These are phyloP conservation scores for Redunca redunca DNA, from an alignment of 2,113 vertebrate species.

Conservation along the genomic window DNA sequence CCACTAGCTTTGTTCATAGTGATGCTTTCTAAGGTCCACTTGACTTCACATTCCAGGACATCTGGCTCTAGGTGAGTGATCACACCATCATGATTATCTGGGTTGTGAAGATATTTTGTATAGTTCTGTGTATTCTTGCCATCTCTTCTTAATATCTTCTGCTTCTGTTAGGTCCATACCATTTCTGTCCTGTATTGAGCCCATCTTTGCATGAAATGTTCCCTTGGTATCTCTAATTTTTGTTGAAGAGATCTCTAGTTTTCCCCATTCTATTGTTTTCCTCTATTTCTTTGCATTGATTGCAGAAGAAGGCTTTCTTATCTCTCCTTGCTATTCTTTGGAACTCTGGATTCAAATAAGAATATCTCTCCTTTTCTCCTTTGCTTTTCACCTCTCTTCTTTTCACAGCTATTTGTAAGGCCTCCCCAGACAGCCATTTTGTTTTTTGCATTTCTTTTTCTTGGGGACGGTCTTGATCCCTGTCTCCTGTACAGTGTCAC, in stretches of 20 bases:
- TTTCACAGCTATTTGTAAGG: neutral
- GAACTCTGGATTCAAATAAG: neutral
- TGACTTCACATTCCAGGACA: neutral
- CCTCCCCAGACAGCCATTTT: neutral
- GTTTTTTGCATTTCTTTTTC: neutral
- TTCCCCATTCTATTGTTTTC: neutral
- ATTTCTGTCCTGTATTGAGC: neutral
- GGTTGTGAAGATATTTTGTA: neutral
- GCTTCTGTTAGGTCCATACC: neutral
- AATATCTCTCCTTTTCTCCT: neutral
- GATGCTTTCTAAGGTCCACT: neutral
- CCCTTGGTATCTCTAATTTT: neutral
- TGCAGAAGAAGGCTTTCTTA: neutral
- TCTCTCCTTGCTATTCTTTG: neutral
- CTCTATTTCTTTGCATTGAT: neutral
- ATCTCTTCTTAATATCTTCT: neutral
- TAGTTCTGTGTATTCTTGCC: neutral
- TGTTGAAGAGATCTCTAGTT: neutral
- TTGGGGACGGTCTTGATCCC: neutral
- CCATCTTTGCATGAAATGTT: neutral
- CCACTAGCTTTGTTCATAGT: neutral
- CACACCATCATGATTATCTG: neutral
- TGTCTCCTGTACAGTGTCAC: neutral
- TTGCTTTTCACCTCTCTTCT: neutral
- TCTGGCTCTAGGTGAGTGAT: neutral